These are phyloP conservation scores for Yponomeuta sedellus DNA, from an alignment of 2,888 invertebrate species.

Conservation along the genomic window DNA sequence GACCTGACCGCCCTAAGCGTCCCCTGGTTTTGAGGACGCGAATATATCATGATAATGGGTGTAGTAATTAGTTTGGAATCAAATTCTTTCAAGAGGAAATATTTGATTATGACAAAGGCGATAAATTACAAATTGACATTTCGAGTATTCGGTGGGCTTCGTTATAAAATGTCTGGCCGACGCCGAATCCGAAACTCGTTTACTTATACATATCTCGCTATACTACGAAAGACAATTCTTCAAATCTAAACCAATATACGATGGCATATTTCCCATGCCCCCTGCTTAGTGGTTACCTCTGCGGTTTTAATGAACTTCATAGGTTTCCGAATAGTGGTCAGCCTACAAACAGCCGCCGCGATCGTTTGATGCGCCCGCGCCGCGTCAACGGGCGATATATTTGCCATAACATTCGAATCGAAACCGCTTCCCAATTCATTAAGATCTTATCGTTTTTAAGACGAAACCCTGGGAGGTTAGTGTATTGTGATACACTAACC, in stretches of 20 bases:
- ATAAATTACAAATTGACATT: constrained; percentile 64
- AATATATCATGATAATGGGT: constrained; percentile 14
- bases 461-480: constrained; percentile 42
- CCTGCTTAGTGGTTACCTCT: neutral
- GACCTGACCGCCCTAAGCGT: constrained; percentile 1
- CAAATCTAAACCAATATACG: constrained; percentile 21
- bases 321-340: neutral
- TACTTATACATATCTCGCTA: neutral
- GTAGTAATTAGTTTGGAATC: constrained; percentile 13
- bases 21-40: neutral
- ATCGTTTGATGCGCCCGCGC: constrained; percentile 51
- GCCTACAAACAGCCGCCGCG: constrained; percentile 5
- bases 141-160: constrained; percentile 49
- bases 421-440: constrained; percentile 61
- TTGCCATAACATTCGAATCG: constrained; percentile 58
- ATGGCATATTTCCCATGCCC: constrained; percentile 25
- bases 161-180: constrained; percentile 55
- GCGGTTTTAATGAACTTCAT: neutral
- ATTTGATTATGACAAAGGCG: constrained; percentile 38
- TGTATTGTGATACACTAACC: constrained; percentile 14
- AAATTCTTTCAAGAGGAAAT: constrained; percentile 2
- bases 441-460: constrained; percentile 67
- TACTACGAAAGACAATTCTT: constrained; percentile 27
- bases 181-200: constrained; percentile 39
- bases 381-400: constrained; percentile 52